Conservation (phyloP, 2,797 vertebrate genomes). For the Graptemys geographica region DNA sequence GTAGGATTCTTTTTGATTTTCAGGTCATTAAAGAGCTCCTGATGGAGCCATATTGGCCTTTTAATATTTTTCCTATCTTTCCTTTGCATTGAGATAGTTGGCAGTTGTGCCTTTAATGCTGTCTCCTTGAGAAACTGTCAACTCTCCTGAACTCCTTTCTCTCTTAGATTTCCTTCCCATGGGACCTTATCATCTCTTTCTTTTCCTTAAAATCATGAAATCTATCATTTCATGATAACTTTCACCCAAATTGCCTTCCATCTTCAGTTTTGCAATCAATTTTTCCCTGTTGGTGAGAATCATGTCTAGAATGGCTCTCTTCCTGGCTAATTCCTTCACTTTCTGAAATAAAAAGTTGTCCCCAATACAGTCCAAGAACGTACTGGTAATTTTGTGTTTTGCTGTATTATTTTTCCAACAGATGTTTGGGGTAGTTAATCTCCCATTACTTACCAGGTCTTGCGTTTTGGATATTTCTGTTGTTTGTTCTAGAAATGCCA, state of each 20-base stretch:
- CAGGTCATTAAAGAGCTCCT: neutral
- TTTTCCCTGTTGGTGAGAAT: neutral
- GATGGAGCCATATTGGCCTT: neutral
- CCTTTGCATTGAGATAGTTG: too few species aligned
- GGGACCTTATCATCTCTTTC: neutral
- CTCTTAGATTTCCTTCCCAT: neutral
- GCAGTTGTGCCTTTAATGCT: too few species aligned
- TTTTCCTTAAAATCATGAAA: neutral
- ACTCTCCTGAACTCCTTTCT: neutral
- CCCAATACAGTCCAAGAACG: neutral
- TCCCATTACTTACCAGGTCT: too few species aligned
- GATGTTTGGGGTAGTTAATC: too few species aligned
- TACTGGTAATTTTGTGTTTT: too few species aligned
- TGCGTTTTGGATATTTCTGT: too few species aligned
- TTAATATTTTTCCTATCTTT: neutral
- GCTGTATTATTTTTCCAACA: too few species aligned
- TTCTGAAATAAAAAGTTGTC: neutral
- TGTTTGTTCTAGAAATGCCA: too few species aligned
- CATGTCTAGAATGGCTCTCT: neutral
- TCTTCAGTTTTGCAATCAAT: neutral
- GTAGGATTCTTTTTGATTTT: neutral
- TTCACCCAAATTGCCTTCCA: neutral
- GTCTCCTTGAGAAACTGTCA: too few species aligned
- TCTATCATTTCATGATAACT: too few species aligned
- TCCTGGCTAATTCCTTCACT: neutral